These are phyloP conservation scores for Drosophila cyrtoloma DNA, from an alignment of 2,888 invertebrate species.

Conservation along the genomic window DNA sequence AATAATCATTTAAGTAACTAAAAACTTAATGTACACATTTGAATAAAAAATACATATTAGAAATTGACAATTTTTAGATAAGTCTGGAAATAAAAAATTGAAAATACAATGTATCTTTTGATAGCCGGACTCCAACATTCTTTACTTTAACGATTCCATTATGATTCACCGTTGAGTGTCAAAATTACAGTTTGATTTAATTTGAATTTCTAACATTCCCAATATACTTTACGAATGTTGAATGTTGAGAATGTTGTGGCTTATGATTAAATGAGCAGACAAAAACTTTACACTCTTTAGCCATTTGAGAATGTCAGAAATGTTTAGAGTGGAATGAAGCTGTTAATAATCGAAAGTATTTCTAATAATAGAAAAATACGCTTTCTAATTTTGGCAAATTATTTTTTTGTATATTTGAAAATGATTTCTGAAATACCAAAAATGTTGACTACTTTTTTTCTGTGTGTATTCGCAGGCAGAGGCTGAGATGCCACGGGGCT, in stretches of 20 bases:
- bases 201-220: background rate
- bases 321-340: background rate
- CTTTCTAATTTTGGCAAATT: background rate
- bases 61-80: no score
- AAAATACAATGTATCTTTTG: no score
- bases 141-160: no score
- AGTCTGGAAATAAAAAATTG: no score
- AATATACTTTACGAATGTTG: background rate
- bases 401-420: background rate
- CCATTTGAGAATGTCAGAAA: background rate
- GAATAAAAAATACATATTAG: no score
- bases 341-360: background rate
- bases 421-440: background rate
- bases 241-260: background rate
- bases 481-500: slow-evolving; percentile 54
- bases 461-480: background rate
- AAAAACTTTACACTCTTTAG: background rate
- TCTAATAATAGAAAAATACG: background rate
- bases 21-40: no score
- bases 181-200: no score
- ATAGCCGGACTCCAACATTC: no score
- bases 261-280: background rate
- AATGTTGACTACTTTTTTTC: background rate
- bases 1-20: no score
- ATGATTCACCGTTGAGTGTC: no score